Base-by-base conservation (phyloP, 1,140 invertebrate species). In the Hyles euphorbiae region DNA sequence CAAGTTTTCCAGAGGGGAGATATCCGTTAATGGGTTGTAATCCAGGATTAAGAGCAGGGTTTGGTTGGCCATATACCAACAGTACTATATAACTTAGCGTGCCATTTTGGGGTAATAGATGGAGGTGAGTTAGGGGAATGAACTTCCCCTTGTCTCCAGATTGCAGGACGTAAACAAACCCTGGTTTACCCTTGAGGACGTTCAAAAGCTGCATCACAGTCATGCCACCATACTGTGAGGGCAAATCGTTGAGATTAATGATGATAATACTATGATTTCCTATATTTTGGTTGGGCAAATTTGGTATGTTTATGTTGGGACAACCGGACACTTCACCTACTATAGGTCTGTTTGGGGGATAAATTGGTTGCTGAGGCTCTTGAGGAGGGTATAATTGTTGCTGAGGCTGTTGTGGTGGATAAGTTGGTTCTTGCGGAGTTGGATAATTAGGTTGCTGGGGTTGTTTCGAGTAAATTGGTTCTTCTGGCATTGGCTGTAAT, bases 101-200 rank as follows among this genome's bases (percentile, higher is more conserved):
- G 33, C 50, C 22, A 34, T 52, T 52, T 34, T 52, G 22, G 3
- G 50, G 50, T 3, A 52, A 8, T 7, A 12, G 4, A 34, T 52
- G 33, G 3, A 34, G 32, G 6, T 52, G 50, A 8, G 32, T 52
- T 11, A 52, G 9, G n/a, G 50, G 50, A 11, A 52, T 34, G 9
- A 52, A 52, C 10, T 52, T 52, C 34, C 50, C 50, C 34, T 52
- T 22, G 5, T 32, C 50, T 52, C 50, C 50, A 34, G 50, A n/a
- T 10, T 32, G 9, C 12, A 34, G 5, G 33, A 52, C 50, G 9
- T 34, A 52, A 10, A 52, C n/a, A 34, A 34, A 52, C 3, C 50
- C 50, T 34, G 33, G 33, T 52, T 52, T 52, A 33, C 50, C 50
- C 6, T 52, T 52, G 3, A 52, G 50, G 5, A 8, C 33, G 11